Base-by-base conservation (phyloP, 2,113 vertebrate genomes). In the Chroicocephalus ridibundus region DNA sequence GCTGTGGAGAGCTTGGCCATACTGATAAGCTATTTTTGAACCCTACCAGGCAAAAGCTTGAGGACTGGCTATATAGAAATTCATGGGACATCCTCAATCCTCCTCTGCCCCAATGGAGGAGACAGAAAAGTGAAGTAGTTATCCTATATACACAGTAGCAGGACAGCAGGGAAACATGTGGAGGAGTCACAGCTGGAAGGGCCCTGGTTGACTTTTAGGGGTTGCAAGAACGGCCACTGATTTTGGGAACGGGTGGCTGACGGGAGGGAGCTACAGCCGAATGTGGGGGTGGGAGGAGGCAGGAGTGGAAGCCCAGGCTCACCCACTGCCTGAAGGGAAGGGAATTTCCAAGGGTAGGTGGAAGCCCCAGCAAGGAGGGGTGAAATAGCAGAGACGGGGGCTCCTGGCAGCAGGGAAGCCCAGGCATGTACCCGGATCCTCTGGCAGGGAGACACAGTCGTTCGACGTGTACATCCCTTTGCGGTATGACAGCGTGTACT, bases 391-490 rank as follows among this genome's bases (percentile, higher is more conserved):
- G 24, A 51, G 58, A 14, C 8, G 6, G 46, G 40, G 69, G 61
- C 18, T 83, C 32, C 76, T 70, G 86, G 20, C 77, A 36, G 38
- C 15, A 0, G 40, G 72, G 42, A 52, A 72, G 54, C 29, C 11
- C 69, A 13, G 34, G 27, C 17, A 18, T 1, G 18, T 20, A 18
- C 29, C 54, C 10, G 5, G 64, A 19, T 12, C 60, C 34, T 32
- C 40, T 64, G 78, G 17, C 74, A 60, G 46, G 44, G 11, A 20
- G 26, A 32, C 9, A 9, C 27, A 19, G 25, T 27, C 0, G 0
- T 36, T 20, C 17, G 27, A 8, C 0, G 0, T 26, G 34, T 31
- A 42, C 5, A 1, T 26, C 11, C 19, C 38, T 34, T 1, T 15
- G 40, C n/a, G 47, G 20, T 3, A 13, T 1, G 6, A 44, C 75